phyloP scores from a whole-genome alignment of 2,797 vertebrate species.

The Nyctalus aviator region DNA sequence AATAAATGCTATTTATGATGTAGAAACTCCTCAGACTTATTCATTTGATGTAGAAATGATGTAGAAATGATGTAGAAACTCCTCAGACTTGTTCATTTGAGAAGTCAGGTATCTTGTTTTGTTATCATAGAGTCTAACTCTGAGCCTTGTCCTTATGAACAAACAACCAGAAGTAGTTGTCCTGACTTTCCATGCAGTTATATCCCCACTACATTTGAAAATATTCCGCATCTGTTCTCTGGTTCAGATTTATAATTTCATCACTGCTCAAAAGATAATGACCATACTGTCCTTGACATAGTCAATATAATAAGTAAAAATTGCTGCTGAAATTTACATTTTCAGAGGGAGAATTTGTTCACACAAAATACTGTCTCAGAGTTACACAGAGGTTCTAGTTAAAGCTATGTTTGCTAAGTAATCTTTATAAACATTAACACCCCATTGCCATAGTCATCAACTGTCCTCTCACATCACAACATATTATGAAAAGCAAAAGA shows the following conservation, averaged over 20 bases:
- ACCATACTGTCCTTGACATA: background rate
- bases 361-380: background rate
- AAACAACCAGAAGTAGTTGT: background rate
- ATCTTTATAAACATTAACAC: conserved; percentile 11
- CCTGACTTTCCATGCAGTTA: background rate
- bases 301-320: background rate
- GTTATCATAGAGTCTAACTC: background rate
- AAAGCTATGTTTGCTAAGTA: background rate
- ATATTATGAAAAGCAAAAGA: conserved; percentile 44
- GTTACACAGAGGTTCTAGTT: background rate
- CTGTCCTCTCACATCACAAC: conserved; percentile 32
- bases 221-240: conserved; percentile 5
- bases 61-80: background rate
- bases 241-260: conserved; percentile 36
- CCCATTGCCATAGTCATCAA: background rate
- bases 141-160: background rate
- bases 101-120: background rate
- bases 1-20: background rate
- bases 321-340: background rate
- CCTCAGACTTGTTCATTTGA: background rate
- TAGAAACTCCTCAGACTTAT: background rate
- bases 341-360: background rate
- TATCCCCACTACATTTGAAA: conserved; percentile 34
- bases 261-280: conserved; percentile 20
- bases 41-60: background rate